Conservation (phyloP, 2,113 vertebrate genomes). For the Syrmaticus mikado region DNA sequence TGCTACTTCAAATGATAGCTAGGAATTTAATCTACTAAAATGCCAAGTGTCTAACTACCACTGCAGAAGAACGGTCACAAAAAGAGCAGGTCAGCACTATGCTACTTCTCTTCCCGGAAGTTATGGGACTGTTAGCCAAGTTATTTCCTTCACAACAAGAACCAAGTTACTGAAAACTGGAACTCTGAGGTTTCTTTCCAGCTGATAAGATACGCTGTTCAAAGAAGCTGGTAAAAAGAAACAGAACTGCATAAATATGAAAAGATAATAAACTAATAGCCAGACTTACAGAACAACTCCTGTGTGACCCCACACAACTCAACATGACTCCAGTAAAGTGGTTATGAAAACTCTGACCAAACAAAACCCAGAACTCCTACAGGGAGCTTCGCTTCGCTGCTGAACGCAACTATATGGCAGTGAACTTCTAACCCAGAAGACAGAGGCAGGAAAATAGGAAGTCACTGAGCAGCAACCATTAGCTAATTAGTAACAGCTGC, state of each 20-base stretch:
- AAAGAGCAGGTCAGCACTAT: not conserved
- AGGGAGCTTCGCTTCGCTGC: not conserved
- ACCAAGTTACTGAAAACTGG: conserved; percentile 27
- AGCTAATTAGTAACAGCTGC: conserved; percentile 17
- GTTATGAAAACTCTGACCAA: not conserved
- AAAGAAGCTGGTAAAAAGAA: not conserved
- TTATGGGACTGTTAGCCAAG: not conserved
- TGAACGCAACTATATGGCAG: not conserved
- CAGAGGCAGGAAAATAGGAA: not conserved
- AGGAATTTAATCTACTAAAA: not conserved
- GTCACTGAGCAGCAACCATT: not conserved
- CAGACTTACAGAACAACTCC: not conserved
- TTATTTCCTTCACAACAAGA: conserved; percentile 47
- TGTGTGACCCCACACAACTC: not conserved
- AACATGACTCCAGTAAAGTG: not conserved
- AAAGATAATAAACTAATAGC: not conserved
- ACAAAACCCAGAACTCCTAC: not conserved
- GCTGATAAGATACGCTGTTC: not conserved
- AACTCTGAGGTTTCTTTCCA: conserved; percentile 21
- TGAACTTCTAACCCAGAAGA: conserved; percentile 17
- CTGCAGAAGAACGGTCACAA: conserved; percentile 4
- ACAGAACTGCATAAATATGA: not conserved
- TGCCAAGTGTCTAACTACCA: not conserved
- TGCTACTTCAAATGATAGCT: not conserved
- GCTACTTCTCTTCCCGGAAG: conserved; percentile 8